These are phyloP conservation scores for Eurosta solidaginis DNA, from an alignment of 1,140 invertebrate species.

Conservation along the genomic window DNA sequence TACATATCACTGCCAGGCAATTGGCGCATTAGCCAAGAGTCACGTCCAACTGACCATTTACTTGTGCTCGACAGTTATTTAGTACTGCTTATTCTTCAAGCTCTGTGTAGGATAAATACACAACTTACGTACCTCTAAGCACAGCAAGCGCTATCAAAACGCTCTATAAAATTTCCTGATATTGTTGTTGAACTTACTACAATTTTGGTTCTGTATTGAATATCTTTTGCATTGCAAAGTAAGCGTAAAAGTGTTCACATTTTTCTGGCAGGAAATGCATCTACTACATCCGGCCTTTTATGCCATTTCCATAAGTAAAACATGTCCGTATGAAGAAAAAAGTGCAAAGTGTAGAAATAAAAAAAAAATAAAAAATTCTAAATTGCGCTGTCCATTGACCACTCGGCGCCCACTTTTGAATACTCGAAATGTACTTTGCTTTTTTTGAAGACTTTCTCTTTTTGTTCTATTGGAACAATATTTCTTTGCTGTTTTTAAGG, in stretches of 20 bases:
- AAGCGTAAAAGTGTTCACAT: conserved; percentile 10
- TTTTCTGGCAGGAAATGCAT: conserved; percentile 31
- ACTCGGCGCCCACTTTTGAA: neutral
- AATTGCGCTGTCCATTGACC: neutral
- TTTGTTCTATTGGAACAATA: neutral
- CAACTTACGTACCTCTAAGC: too few relatives aligned
- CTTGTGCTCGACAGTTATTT: neutral
- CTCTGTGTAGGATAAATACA: too few relatives aligned
- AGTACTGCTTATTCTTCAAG: neutral
- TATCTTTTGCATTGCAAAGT: conserved; percentile 30
- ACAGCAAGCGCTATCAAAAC: too few relatives aligned
- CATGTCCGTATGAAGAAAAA: neutral
- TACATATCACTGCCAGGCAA: neutral
- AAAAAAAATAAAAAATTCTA: neutral
- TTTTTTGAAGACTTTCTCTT: neutral
- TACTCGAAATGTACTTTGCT: neutral
- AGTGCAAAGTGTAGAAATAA: neutral
- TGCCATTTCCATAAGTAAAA: neutral
- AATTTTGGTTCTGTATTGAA: neutral
- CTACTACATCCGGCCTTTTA: conserved; percentile 24
- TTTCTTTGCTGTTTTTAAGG: neutral
- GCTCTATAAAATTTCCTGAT: neutral
- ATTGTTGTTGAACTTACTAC: neutral
- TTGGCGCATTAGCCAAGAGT: conserved; percentile 2
- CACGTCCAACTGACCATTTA: conserved; percentile 8